phyloP scores from a whole-genome alignment of 2,888 invertebrate species.

The Cataglyphis albicans region DNA sequence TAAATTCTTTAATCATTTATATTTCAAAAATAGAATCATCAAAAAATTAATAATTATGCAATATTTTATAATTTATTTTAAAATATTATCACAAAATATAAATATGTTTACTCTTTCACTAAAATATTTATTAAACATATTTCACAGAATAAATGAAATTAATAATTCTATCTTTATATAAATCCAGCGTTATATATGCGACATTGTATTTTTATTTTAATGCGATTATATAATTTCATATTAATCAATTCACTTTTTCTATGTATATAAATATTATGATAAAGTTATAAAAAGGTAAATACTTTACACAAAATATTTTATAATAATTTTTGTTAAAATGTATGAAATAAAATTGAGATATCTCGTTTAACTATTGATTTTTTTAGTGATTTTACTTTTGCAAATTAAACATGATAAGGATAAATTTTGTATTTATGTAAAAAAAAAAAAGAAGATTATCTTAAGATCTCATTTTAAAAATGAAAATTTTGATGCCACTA shows the following conservation, averaged over 20 bases:
- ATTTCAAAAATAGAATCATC: neutral
- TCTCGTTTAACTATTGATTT: neutral
- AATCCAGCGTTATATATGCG: neutral
- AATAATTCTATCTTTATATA: neutral
- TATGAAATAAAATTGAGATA: neutral
- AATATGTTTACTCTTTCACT: neutral
- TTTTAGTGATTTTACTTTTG: neutral
- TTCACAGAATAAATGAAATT: neutral
- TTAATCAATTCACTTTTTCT: neutral
- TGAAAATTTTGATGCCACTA: neutral
- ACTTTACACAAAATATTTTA: neutral
- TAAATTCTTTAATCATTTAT: neutral
- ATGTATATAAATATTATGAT: neutral
- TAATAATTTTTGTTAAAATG: neutral
- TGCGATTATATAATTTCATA: neutral
- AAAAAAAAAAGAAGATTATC: neutral
- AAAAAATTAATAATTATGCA: neutral
- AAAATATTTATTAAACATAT: neutral
- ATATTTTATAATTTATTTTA: conserved; percentile 7
- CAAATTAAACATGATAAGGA: neutral
- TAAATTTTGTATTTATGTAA: neutral
- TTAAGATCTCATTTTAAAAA: neutral
- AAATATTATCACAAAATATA: neutral
- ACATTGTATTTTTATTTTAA: neutral
- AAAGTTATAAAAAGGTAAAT: neutral